These are phyloP conservation scores for Pinctada fucata DNA, from an alignment of 2,888 invertebrate species.

Conservation along the genomic window DNA sequence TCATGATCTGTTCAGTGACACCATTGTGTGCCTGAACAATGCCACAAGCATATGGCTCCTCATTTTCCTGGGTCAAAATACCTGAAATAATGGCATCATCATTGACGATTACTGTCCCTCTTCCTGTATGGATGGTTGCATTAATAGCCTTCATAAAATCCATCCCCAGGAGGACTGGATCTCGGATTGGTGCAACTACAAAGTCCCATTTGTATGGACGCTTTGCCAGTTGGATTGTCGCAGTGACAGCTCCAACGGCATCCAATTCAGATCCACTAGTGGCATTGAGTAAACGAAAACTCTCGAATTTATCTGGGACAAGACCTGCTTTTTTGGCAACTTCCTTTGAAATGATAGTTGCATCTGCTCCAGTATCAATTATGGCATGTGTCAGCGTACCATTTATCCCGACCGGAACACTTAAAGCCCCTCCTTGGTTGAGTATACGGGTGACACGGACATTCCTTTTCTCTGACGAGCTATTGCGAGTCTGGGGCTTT, in stretches of 20 bases:
- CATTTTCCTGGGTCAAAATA: background rate
- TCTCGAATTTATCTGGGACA: background rate
- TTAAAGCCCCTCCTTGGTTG: background rate
- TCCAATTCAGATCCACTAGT: background rate
- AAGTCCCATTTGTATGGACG: background rate
- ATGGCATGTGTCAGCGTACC: background rate
- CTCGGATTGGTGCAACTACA: no score
- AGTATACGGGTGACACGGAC: no score
- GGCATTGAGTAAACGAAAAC: background rate
- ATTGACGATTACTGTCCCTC: background rate
- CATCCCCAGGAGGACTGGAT: background rate
- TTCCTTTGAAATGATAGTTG: background rate
- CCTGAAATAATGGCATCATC: background rate
- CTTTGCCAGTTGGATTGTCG: background rate
- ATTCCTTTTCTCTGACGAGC: no score
- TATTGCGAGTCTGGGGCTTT: background rate
- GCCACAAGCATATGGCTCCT: background rate
- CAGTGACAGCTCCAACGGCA: background rate
- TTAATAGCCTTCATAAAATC: background rate
- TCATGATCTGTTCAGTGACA: background rate
- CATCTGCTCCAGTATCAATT: slow-evolving; percentile 7
- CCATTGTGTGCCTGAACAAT: background rate
- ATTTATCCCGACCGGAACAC: background rate
- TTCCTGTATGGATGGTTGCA: slow-evolving; percentile 8
- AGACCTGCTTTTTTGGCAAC: background rate